phyloP scores from a whole-genome alignment of 2,797 vertebrate species.

The Garrulus glandarius region DNA sequence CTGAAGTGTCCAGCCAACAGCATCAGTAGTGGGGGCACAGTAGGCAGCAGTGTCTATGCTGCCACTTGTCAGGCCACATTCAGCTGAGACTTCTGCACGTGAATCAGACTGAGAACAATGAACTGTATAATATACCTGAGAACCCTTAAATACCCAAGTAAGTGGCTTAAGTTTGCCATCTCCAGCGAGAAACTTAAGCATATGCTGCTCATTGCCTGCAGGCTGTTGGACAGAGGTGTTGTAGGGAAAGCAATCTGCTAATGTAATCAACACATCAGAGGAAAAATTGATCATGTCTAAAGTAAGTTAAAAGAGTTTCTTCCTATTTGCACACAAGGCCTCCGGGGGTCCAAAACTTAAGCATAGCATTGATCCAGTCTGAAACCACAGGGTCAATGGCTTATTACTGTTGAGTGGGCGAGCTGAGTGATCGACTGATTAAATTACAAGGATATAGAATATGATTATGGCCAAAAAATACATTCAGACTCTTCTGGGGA shows the following conservation, averaged over 20 bases:
- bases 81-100: conserved; percentile 60
- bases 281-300: conserved; percentile 50
- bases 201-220: conserved; percentile 28
- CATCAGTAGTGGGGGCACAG: conserved; percentile 73
- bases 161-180: conserved; percentile 51
- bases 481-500: background rate
- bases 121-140: conserved; percentile 19
- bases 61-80: conserved; percentile 70
- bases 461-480: conserved; percentile 31
- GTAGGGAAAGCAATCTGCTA: conserved; percentile 66
- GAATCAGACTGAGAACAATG: background rate
- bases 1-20: conserved; percentile 77
- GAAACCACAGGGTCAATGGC: conserved; percentile 66
- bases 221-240: conserved; percentile 56
- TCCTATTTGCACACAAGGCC: conserved; percentile 60
- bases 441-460: conserved; percentile 47
- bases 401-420: conserved; percentile 46
- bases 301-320: conserved; percentile 66
- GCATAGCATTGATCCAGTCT: conserved; percentile 63
- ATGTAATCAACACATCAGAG: conserved; percentile 66
- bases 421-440: conserved; percentile 28
- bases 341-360: conserved; percentile 65
- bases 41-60: conserved; percentile 73
- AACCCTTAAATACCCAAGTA: conserved; percentile 32
- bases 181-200: conserved; percentile 38